Conservation (phyloP, 2,888 invertebrate genomes). For the Axea sp. region DNA sequence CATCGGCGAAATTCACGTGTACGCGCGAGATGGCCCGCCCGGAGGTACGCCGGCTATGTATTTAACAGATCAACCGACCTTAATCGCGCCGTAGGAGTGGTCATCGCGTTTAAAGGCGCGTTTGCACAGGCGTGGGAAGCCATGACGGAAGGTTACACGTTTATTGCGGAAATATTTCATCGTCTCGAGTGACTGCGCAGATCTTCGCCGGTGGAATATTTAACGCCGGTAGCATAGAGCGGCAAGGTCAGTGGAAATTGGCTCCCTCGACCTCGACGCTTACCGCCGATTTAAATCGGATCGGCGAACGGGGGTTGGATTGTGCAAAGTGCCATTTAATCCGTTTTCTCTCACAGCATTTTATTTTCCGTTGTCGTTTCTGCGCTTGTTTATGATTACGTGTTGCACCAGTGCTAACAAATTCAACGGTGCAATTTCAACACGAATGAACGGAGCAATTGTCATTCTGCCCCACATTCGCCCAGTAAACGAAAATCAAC, state of each 20-base stretch:
- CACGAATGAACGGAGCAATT: no score
- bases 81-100: slow-evolving; percentile 57
- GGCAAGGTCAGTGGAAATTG: slow-evolving; percentile 21
- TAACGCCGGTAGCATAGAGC: slow-evolving; percentile 27
- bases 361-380: no score
- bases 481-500: no score
- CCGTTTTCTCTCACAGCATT: no score
- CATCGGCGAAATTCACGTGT: slow-evolving; percentile 28
- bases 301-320: not conserved
- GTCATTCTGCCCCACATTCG: no score
- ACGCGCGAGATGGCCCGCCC: slow-evolving; percentile 31
- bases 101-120: slow-evolving; percentile 53
- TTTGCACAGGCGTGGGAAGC: slow-evolving; percentile 73
- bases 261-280: slow-evolving; percentile 17
- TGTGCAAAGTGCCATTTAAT: no score
- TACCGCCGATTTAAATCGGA: slow-evolving; percentile 5
- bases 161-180: slow-evolving; percentile 75
- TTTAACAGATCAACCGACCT: slow-evolving; percentile 57
- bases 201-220: slow-evolving; percentile 37
- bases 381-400: no score
- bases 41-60: slow-evolving; percentile 37
- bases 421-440: no score
- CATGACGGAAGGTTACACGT: slow-evolving; percentile 68
- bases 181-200: slow-evolving; percentile 64
- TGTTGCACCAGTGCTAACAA: no score